Base-by-base conservation (phyloP, 1,140 invertebrate species). In the Druon quercuslanigerum region DNA sequence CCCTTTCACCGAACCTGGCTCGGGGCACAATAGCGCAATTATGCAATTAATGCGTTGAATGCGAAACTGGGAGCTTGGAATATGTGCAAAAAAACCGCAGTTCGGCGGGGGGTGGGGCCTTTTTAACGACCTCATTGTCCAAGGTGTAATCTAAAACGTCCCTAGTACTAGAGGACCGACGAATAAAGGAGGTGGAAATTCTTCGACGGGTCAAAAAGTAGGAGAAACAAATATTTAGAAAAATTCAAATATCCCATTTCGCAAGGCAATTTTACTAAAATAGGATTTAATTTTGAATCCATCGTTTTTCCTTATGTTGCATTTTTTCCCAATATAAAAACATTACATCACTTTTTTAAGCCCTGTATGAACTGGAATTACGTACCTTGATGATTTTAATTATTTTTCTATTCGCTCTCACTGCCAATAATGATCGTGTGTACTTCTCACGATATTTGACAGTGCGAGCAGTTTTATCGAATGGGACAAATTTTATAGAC, bases 91-190 rank as follows among this genome's bases (percentile, higher is more conserved):
- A 56, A 56, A 66, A 66, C 17, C 72, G 51, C 17, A 25, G 73
- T 50, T 76, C 14, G 16, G 25, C 72, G 51, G 33, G 40, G 40
- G 73, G 52, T 74, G n/a, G 17, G 78, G 72, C 72, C 72, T 73
- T 74, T 85, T 83, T 85, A 87, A 87, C 81, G 81, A 86, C 54
- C 76, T 86, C 78, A 88, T 88, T 88, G 87, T 88, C 77, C 84
- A 71, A 87, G 83, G 84, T 87, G 87, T 88, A 88, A 88, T 85
- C 85, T 82, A 85, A 89, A 87, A 89, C 87, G 87, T 75, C 81
- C 77, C 80, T 60, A 57, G 80, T 79, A 71, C 77, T 54, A 72
- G 72, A 82, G 73, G 72, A 76, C 13, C 52, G 19, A 71, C 50
- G 33, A 11, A 54, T n/a, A 51, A 78, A 14, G 51, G 72, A 16